Base-by-base conservation (phyloP, 2,888 invertebrate genomes). In the Cheilosia grossa region DNA sequence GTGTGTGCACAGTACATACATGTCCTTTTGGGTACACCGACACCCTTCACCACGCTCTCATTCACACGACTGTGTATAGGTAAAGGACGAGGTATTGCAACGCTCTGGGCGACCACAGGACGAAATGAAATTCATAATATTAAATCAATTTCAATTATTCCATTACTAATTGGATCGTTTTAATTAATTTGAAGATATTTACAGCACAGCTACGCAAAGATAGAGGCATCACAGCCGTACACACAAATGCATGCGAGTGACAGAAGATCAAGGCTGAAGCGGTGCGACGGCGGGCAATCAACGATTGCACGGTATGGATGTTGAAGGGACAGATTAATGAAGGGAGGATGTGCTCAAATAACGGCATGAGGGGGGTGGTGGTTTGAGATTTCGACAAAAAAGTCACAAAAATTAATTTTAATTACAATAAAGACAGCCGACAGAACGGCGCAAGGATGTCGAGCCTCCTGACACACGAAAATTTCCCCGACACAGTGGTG, bases 121-220 rank as follows among this genome's bases (percentile, higher is more conserved):
- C 81, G 72, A 85, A 85, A 85, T 81, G 85, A 85, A 85, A 85
- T 85, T 85, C 85, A 85, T 82, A 82, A 86, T 86, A 86, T 86
- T 86, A 86, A 86, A 86, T 86, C 86, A 86, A 86, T 86, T 82
- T 86, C 86, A 86, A 86, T 86, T 86, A 87, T 87, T 85, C 87
- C 87, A 75, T 87, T 85, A 87, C 87, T 87, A 87, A 87, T 87
- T 87, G 87, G 85, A 87, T 85, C 85, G 85, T 85, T 87, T 87
- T 87, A 87, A 87, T 87, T 87, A 87, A 87, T 87, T 85, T 87
- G 85, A 81, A 85, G 85, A 87, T 87, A 87, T 85, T 85, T 80
- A 80, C 83, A 80, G 75, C 33, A 42, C 7, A 51, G 44, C 9
- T 13, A 67, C 2, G 30, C 21, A 54, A 1, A 40, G 2, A 40